phyloP scores from a whole-genome alignment of 2,888 invertebrate genomes.

The Acronicta aceris region DNA sequence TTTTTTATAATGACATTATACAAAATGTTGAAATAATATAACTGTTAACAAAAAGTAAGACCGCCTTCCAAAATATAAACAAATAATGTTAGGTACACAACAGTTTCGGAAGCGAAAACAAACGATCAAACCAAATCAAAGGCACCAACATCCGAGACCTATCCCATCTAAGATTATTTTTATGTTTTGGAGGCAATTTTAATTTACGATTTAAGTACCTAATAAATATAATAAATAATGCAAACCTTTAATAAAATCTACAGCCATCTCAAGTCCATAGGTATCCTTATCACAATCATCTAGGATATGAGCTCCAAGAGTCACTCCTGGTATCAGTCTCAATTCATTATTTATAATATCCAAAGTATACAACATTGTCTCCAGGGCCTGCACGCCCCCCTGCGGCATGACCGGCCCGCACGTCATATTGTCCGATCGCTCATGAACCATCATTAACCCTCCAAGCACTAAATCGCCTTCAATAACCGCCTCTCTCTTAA shows the following conservation, averaged over 20 bases:
- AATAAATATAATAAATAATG: background rate
- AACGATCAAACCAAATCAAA: too few species aligned
- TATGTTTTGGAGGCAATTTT: too few species aligned
- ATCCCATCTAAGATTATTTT: too few species aligned
- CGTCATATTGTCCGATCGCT: slow-evolving; percentile 95
- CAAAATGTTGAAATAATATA: too few species aligned
- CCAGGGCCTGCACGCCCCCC: slow-evolving; percentile 96
- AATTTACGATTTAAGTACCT: too few species aligned
- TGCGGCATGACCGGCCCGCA: slow-evolving; percentile 98
- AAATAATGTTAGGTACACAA: too few species aligned
- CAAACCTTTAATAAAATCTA: slow-evolving; percentile 98
- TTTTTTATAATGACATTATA: too few species aligned
- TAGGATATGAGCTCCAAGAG: slow-evolving; percentile 95
- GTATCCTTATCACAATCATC: slow-evolving; percentile 99
- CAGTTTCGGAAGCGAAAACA: too few species aligned
- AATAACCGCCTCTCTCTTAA: slow-evolving; percentile 95
- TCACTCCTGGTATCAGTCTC: slow-evolving; percentile 93
- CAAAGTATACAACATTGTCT: slow-evolving; percentile 97
- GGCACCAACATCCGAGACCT: too few species aligned
- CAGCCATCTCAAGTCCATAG: slow-evolving; percentile 98
- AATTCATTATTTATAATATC: slow-evolving; percentile 93
- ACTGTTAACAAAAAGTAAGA: too few species aligned
- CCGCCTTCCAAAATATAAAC: too few species aligned
- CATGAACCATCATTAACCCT: slow-evolving; percentile 98
- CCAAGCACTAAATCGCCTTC: slow-evolving; percentile 97